Percentiles rank a stretch among this genome's conserved stretches.
These are phyloP conservation scores for Frieseomelitta varia DNA, from an alignment of 1,140 invertebrate genomes.

Conservation along the genomic window DNA sequence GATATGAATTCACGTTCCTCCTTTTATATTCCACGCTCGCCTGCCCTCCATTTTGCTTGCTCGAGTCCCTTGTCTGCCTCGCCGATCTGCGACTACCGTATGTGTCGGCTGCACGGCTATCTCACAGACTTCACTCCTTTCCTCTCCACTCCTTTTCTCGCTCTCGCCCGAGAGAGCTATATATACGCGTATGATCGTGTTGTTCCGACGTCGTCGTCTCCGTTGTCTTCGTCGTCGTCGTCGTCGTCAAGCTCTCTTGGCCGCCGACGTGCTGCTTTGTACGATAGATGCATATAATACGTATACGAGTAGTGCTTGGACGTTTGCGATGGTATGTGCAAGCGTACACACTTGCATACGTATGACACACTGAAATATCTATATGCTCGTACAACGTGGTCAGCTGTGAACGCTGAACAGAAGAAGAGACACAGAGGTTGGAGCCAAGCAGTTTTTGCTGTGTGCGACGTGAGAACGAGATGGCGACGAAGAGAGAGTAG, in stretches of 20 bases:
- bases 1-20: conserved; percentile 80
- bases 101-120: conserved; percentile 75
- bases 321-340: background rate
- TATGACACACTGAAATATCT: background rate
- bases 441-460: background rate
- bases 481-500: conserved; percentile 9
- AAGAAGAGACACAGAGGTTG: conserved; percentile 18
- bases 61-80: conserved; percentile 79
- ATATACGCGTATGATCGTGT: conserved; percentile 63
- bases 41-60: conserved; percentile 81
- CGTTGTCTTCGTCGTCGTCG: conserved; percentile 38
- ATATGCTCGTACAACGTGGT: conserved; percentile 37
- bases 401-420: conserved; percentile 35
- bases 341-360: background rate
- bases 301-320: background rate
- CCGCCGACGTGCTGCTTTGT: conserved; percentile 35
- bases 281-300: conserved; percentile 6
- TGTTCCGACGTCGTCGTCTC: conserved; percentile 56
- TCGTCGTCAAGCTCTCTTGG: conserved; percentile 32
- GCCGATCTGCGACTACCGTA: conserved; percentile 81
- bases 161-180: conserved; percentile 6
- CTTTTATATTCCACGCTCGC: conserved; percentile 82
- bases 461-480: background rate
- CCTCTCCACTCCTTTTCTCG: conserved; percentile 18
- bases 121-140: conserved; percentile 58